phyloP scores from a whole-genome alignment of 2,113 vertebrate species.

The Atlantisia rogersi region DNA sequence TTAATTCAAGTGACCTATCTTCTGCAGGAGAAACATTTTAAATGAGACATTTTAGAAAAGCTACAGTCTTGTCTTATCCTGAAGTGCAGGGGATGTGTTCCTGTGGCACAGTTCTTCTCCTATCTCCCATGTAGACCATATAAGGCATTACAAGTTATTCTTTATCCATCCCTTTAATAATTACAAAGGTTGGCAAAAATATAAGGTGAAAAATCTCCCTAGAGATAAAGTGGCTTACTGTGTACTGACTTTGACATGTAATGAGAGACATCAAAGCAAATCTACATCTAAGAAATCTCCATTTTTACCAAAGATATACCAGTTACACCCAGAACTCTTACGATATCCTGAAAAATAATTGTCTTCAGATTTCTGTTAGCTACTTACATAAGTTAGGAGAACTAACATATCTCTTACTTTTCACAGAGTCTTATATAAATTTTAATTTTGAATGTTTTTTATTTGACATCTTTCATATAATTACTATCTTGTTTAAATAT shows the following conservation, averaged over 20 bases:
- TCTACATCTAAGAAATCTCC: background rate
- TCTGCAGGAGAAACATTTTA: background rate
- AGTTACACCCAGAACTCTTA: slow-evolving; percentile 14
- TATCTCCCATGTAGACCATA: background rate
- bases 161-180: background rate
- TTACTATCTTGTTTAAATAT: slow-evolving; percentile 55
- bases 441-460: slow-evolving; percentile 33
- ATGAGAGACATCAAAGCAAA: background rate
- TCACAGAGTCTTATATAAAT: slow-evolving; percentile 19
- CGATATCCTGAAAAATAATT: background rate
- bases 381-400: background rate
- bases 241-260: background rate
- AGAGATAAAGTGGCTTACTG: background rate
- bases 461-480: slow-evolving; percentile 48
- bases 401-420: background rate
- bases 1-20: background rate
- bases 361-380: background rate
- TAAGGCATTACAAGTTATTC: background rate
- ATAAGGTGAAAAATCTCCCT: background rate
- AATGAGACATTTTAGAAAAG: background rate
- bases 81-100: background rate
- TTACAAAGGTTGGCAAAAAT: background rate
- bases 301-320: background rate
- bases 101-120: background rate
- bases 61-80: background rate